phyloP scores from a whole-genome alignment of 2,113 vertebrate species.

The Porphyrio hochstetteri region DNA sequence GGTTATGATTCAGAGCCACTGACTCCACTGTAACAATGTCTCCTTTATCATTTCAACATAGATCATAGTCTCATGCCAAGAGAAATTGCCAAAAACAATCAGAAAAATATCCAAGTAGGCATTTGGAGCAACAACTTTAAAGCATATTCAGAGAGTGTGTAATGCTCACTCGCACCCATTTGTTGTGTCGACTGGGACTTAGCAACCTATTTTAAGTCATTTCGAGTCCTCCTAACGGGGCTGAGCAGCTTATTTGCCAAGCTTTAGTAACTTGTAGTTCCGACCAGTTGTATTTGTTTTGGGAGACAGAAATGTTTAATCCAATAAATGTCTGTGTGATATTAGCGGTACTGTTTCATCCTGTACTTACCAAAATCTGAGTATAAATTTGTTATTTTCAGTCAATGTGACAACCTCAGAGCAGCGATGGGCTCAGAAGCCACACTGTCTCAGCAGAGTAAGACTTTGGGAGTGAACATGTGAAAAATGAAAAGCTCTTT shows the following conservation, averaged over 20 bases:
- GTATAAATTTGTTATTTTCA: background rate
- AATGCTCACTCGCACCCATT: background rate
- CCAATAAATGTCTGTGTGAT: background rate
- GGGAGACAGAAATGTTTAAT: background rate
- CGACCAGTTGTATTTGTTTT: background rate
- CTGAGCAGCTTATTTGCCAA: background rate
- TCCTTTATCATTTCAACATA: slow-evolving; percentile 52
- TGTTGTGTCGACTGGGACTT: background rate
- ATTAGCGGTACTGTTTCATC: background rate
- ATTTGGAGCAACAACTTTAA: slow-evolving; percentile 24
- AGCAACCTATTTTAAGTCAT: background rate
- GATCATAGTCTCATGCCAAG: slow-evolving; percentile 8
- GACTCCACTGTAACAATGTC: slow-evolving; percentile 29
- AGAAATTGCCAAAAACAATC: slow-evolving; percentile 47
- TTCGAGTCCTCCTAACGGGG: background rate
- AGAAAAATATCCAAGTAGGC: slow-evolving; percentile 45
- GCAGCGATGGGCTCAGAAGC: background rate
- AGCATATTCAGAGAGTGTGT: slow-evolving; percentile 1
- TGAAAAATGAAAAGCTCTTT: slow-evolving; percentile 29
- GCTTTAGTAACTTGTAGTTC: background rate
- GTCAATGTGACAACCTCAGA: background rate
- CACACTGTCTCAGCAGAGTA: background rate
- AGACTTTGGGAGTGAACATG: background rate
- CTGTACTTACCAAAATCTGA: background rate
- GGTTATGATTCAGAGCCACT: slow-evolving; percentile 31